phyloP scores from a whole-genome alignment of 2,888 invertebrate genomes.

The Dryobota labecula region DNA sequence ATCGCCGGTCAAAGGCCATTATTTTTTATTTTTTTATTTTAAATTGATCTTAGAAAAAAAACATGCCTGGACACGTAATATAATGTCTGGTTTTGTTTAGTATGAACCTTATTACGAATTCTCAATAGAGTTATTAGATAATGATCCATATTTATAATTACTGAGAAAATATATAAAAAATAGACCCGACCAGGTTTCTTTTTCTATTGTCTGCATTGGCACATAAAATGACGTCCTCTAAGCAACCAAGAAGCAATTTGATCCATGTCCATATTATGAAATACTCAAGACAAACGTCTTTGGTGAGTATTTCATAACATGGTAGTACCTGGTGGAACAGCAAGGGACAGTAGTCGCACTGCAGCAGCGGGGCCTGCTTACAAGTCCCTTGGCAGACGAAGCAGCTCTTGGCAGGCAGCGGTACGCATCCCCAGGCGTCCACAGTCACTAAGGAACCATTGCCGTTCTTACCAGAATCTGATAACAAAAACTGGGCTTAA shows the following conservation, averaged over 20 bases:
- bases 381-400: constrained; percentile 96
- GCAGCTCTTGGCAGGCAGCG: constrained; percentile 95
- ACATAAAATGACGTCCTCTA: too few relatives aligned
- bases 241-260: background rate
- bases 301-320: background rate
- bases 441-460: constrained; percentile 77
- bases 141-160: too few relatives aligned
- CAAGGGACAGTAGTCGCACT: constrained; percentile 98
- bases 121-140: too few relatives aligned
- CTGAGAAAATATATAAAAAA: too few relatives aligned
- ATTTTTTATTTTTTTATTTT: too few relatives aligned
- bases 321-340: constrained; percentile 93
- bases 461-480: constrained; percentile 80
- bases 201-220: too few relatives aligned
- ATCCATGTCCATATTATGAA: background rate
- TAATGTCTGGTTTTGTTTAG: too few relatives aligned
- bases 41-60: too few relatives aligned
- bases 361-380: constrained; percentile 95
- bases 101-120: too few relatives aligned
- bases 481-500: background rate
- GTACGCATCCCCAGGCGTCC: constrained; percentile 92
- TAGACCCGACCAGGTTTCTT: too few relatives aligned
- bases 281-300: background rate
- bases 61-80: too few relatives aligned
- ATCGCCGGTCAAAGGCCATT: too few relatives aligned